Evolutionary conservation across 2,888 invertebrate species (phyloP).

Genomic region (Mantis religiosa): DNA sequence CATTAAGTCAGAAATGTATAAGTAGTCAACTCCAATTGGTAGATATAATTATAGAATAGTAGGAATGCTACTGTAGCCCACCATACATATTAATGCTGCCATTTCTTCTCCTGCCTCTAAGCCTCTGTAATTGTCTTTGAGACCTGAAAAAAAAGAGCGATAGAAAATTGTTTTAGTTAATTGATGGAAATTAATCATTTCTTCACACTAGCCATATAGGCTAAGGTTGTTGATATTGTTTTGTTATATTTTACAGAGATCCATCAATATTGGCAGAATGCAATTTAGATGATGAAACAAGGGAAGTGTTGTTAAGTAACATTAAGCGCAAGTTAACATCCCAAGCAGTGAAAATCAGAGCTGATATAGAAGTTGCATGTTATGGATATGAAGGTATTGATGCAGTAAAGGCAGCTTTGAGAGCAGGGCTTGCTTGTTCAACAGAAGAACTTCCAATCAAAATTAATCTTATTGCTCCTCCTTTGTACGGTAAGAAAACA

Average conservation of each 20-base stretch:
- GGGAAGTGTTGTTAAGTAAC: constrained; percentile 86
- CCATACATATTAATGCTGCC: background rate
- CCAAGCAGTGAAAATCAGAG: constrained; percentile 92
- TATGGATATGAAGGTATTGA: constrained; percentile 98
- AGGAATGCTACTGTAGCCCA: background rate
- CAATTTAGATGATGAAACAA: constrained; percentile 86
- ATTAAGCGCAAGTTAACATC: constrained; percentile 95
- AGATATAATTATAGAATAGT: background rate
- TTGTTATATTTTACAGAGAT: constrained; percentile 59
- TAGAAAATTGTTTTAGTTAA: background rate
- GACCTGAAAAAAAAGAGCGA: constrained; percentile 15
- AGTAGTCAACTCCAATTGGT: background rate
- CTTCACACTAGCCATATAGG: no score
- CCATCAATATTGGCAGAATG: constrained; percentile 94
- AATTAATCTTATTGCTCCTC: constrained; percentile 98
- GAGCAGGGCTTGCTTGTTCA: constrained; percentile 83
- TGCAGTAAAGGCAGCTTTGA: constrained; percentile 91
- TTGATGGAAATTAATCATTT: no score
- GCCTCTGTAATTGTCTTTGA: background rate
- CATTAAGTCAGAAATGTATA: no score
- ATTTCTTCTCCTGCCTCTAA: background rate
- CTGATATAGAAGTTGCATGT: constrained; percentile 90
- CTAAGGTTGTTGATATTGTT: background rate
- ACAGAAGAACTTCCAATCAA: constrained; percentile 93
- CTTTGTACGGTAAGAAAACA: constrained; percentile 69